These are phyloP conservation scores for Coreius guichenoti DNA, from an alignment of 2,797 vertebrate genomes.

Conservation along the genomic window DNA sequence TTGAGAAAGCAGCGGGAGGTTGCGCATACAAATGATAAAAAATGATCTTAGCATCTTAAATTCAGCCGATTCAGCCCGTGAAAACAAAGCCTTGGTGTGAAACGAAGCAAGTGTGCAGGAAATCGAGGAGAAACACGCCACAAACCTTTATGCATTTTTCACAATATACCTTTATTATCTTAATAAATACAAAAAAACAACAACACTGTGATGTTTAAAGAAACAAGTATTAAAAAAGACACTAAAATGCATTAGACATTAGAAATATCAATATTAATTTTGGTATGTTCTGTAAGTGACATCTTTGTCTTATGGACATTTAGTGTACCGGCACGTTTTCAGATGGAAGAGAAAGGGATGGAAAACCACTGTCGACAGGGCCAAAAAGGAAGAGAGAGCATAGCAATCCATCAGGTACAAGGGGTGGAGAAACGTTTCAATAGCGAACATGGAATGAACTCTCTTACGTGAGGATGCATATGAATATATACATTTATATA, in stretches of 20 bases:
- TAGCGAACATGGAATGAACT: conserved; percentile 74
- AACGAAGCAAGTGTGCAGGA: conserved; percentile 72
- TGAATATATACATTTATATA: conserved; percentile 84
- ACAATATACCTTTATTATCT: conserved; percentile 89
- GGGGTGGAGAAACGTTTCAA: conserved; percentile 68
- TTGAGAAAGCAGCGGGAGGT: conserved; percentile 72
- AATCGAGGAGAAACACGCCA: conserved; percentile 71
- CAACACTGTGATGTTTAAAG: conserved; percentile 79
- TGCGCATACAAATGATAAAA: conserved; percentile 77
- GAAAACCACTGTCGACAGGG: conserved; percentile 72
- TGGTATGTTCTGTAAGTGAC: conserved; percentile 84
- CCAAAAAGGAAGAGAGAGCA: conserved; percentile 57
- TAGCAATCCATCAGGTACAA: conserved; percentile 68
- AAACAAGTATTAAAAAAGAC: conserved; percentile 81
- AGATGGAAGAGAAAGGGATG: conserved; percentile 64
- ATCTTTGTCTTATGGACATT: conserved; percentile 76
- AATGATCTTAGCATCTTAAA: conserved; percentile 65
- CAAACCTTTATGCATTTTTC: conserved; percentile 84
- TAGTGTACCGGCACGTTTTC: conserved; percentile 76
- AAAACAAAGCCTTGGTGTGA: conserved; percentile 63
- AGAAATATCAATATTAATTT: conserved; percentile 84
- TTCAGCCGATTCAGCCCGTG: conserved; percentile 62
- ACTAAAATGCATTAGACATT: conserved; percentile 81
- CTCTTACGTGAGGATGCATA: conserved; percentile 78
- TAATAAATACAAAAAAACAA: conserved; percentile 89